Conservation (phyloP, 2,797 vertebrate genomes). For the Molossus molossus region DNA sequence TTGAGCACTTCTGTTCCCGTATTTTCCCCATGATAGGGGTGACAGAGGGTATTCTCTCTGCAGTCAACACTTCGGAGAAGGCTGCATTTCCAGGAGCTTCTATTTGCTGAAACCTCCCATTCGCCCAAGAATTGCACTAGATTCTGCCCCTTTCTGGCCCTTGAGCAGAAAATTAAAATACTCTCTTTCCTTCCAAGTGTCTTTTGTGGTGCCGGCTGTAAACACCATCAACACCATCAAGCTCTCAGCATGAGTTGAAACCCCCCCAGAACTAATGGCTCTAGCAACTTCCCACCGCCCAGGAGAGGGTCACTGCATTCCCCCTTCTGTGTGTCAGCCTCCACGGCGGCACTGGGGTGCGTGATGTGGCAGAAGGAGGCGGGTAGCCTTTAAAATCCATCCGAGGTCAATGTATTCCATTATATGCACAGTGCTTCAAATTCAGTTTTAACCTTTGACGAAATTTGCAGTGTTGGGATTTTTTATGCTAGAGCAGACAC, state of each 20-base stretch:
- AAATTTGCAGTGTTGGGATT: constrained; percentile 81
- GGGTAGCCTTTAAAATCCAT: constrained; percentile 63
- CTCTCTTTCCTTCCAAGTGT: not conserved
- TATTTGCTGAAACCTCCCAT: constrained; percentile 8
- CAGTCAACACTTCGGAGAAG: not conserved
- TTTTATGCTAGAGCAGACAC: constrained; percentile 82
- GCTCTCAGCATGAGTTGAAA: constrained; percentile 63
- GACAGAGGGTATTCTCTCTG: not conserved
- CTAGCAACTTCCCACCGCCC: not conserved
- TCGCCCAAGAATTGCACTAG: not conserved
- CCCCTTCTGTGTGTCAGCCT: constrained; percentile 35
- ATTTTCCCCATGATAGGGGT: not conserved
- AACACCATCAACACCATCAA: constrained; percentile 16
- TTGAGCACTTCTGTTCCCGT: not conserved
- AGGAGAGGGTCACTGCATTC: constrained; percentile 70
- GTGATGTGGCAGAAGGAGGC: not conserved
- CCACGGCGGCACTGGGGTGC: not conserved
- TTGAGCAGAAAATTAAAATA: constrained; percentile 61
- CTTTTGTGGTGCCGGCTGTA: not conserved
- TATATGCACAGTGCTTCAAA: constrained; percentile 59
- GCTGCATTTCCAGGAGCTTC: not conserved
- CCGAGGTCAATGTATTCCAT: constrained; percentile 78
- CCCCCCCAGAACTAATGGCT: constrained; percentile 69
- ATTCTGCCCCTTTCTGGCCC: constrained; percentile 1
- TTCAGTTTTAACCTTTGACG: constrained; percentile 82